Conservation (phyloP, 2,113 vertebrate genomes). For the Poeciliopsis turrubarensis region DNA sequence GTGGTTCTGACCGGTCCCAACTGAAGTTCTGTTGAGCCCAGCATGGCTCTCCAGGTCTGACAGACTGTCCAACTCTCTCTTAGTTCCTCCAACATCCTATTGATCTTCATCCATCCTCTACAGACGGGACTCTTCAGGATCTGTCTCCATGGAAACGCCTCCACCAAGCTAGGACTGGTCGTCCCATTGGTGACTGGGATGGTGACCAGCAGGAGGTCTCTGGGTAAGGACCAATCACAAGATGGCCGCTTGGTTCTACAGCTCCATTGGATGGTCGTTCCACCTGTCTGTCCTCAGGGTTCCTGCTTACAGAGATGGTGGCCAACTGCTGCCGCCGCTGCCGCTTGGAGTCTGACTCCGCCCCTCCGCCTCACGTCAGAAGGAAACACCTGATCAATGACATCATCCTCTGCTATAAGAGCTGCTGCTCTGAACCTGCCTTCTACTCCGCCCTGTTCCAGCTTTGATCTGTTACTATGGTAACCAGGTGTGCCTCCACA, state of each 20-base stretch:
- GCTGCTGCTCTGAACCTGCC: slow-evolving; percentile 25
- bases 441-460: slow-evolving; percentile 50
- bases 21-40: not conserved
- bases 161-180: slow-evolving; percentile 25
- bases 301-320: slow-evolving; percentile 38
- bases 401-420: slow-evolving; percentile 34
- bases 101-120: slow-evolving; percentile 53
- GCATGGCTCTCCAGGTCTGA: not conserved
- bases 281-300: slow-evolving; percentile 9
- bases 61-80: not conserved
- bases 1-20: no score
- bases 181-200: slow-evolving; percentile 47
- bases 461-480: slow-evolving; percentile 2
- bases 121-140: slow-evolving; percentile 50
- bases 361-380: slow-evolving; percentile 30
- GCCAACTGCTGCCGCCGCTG: slow-evolving; percentile 41
- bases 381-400: slow-evolving; percentile 53
- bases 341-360: slow-evolving; percentile 38
- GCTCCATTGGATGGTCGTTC: no score
- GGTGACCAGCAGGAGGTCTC: slow-evolving; percentile 40
- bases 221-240: slow-evolving; percentile 25
- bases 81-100: slow-evolving; percentile 3
- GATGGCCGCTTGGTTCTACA: no score
- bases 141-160: slow-evolving; percentile 15
- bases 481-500: not conserved